Conservation (phyloP, 2,113 vertebrate species). For the Hypomesus transpacificus region DNA sequence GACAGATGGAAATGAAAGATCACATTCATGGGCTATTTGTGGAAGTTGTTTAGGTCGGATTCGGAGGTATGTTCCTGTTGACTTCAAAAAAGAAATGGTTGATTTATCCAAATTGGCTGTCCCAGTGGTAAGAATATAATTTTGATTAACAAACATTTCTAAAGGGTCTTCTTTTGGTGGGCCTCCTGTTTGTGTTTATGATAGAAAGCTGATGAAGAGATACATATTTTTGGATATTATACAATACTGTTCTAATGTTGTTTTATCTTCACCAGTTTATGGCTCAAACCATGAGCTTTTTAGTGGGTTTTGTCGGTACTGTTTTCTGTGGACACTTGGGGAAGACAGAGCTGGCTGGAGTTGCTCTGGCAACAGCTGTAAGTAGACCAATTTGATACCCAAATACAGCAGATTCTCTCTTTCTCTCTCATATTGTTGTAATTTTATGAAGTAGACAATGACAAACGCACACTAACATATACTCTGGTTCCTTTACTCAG, state of each 20-base stretch:
- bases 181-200: neutral
- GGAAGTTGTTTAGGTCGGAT: constrained; percentile 1
- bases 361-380: constrained; percentile 82
- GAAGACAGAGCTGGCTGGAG: constrained; percentile 78
- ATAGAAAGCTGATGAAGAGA: neutral
- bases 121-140: constrained; percentile 58
- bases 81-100: constrained; percentile 52
- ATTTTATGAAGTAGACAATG: too few species aligned
- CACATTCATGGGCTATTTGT: neutral
- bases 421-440: too few species aligned
- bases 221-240: neutral
- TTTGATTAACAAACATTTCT: too few species aligned
- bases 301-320: constrained; percentile 82
- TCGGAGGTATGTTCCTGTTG: constrained; percentile 41
- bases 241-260: neutral
- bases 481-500: constrained; percentile 58
- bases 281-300: constrained; percentile 75
- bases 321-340: constrained; percentile 93
- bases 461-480: too few species aligned
- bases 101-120: constrained; percentile 43
- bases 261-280: constrained; percentile 65
- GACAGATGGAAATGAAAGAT: neutral
- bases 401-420: too few species aligned
- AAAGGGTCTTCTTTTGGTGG: too few species aligned
- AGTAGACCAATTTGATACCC: constrained; percentile 35